These are phyloP conservation scores for Miichthys miiuy DNA, from an alignment of 2,797 vertebrate genomes.

Conservation along the genomic window DNA sequence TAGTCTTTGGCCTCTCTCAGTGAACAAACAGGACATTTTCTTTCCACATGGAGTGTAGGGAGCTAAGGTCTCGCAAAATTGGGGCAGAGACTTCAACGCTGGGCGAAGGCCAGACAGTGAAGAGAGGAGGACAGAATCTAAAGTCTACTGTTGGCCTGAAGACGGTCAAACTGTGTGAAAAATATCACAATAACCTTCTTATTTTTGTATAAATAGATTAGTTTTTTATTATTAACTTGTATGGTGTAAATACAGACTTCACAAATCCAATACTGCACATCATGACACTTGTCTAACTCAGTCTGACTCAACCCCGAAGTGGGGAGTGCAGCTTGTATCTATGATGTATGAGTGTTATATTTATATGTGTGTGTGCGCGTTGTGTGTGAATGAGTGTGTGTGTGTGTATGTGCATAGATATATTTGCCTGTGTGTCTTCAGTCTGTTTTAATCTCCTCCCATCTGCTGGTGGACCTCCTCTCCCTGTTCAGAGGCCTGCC, in stretches of 20 bases:
- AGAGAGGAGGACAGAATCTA: constrained; percentile 28
- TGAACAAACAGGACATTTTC: constrained; percentile 59
- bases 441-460: constrained; percentile 80
- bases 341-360: constrained; percentile 34
- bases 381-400: not conserved
- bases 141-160: constrained; percentile 36
- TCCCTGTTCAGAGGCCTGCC: constrained; percentile 74
- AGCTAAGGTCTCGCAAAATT: constrained; percentile 70
- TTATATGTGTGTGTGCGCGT: constrained; percentile 1
- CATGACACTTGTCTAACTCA: constrained; percentile 53
- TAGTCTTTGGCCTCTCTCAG: constrained; percentile 45
- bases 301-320: constrained; percentile 50
- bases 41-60: constrained; percentile 52
- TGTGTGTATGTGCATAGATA: constrained; percentile 38
- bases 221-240: not conserved
- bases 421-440: constrained; percentile 53
- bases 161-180: constrained; percentile 9
- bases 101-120: constrained; percentile 43
- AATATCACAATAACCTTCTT: not conserved
- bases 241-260: constrained; percentile 23
- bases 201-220: not conserved
- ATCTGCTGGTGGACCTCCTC: constrained; percentile 83
- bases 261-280: constrained; percentile 22
- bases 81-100: constrained; percentile 64
- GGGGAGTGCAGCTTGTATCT: constrained; percentile 12